Percentiles rank a stretch among this genome's conserved stretches.
Evolutionary conservation across 1,140 invertebrate genomes (phyloP).

Genomic region (Lordiphosa mommai): DNA sequence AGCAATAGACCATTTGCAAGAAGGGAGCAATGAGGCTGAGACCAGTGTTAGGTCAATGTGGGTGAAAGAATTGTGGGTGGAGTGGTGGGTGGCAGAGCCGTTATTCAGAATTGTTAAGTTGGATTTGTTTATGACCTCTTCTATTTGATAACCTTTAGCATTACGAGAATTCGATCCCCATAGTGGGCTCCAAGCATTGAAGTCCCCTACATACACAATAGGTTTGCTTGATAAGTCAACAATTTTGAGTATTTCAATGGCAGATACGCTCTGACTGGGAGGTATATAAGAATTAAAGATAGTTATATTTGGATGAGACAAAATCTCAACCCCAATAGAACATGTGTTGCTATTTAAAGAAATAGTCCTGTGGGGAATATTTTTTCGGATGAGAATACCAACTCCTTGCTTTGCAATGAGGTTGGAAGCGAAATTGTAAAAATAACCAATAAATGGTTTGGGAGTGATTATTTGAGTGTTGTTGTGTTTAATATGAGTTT

Average conservation of each 20-base stretch:
- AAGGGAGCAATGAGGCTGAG: not conserved
- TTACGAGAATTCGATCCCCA: too few relatives aligned
- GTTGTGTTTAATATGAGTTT: not conserved
- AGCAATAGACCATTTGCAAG: not conserved
- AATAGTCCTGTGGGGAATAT: not conserved
- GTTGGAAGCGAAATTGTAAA: not conserved
- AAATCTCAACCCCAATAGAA: not conserved
- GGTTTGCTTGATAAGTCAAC: too few relatives aligned
- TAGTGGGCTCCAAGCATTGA: too few relatives aligned
- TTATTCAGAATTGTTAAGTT: not conserved
- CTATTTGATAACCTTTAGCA: too few relatives aligned
- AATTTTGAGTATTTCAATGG: not conserved
- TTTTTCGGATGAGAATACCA: not conserved
- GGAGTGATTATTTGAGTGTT: not conserved
- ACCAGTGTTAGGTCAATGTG: not conserved
- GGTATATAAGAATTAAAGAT: conserved; percentile 1
- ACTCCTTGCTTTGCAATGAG: not conserved
- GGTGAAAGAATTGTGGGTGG: not conserved
- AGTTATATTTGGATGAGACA: not conserved
- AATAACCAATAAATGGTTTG: conserved; percentile 2
- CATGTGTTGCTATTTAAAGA: not conserved
- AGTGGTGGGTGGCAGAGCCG: not conserved
- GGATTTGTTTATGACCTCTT: not conserved
- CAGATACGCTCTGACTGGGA: conserved; percentile 1
- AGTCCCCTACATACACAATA: too few relatives aligned